Evolutionary conservation across 1,140 invertebrate genomes (phyloP), one percentile per base, ranked within the genome.

Genomic region (Brachionus asplanchnoidis): DNA sequence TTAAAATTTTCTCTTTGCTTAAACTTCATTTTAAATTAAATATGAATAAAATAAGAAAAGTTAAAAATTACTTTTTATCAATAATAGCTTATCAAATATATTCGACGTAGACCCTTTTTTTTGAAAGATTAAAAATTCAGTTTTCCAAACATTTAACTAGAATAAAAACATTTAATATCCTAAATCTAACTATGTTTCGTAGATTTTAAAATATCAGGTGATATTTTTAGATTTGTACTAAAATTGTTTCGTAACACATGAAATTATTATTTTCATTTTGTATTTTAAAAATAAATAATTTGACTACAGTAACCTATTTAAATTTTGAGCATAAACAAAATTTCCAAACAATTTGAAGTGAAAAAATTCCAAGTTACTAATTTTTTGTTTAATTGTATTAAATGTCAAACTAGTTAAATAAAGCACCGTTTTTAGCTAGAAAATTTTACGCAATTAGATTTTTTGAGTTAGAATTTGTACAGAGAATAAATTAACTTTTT

Each of bases 401-500:
- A 66, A 66, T 66, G 20, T 66, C 60, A 66, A 36, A 36, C 7
- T 36, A 36, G 32, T 66, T 66, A 66, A 66, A 14, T 23, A 26
- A 66, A 53, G 5, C 46, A 53, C 46, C 12, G 14, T 53, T 53
- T n/a, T 53, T 53, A 20, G 20, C n/a, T 3, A 6, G 2, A 23
- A 20, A 9, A 20, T 60, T 60, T 23, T 60, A 60, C 53, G 53
- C 53, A 60, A 60, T 60, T 20, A 60, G 8, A 60, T 60, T 20
- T 23, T 20, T 9, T 60, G 53, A 60, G 20, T 60, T 60, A 9
- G n/a, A 60, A 60, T 68, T 68, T 32, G 12, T 68, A 23, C 11
- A 68, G 14, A 68, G 26, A 32, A 68, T 68, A 68, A 68, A 68
- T 68, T 68, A 68, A 68, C 26, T 68, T 68, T 68, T 68, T 11